Percentiles rank a stretch among this genome's conserved stretches.
Conservation (phyloP, 2,113 vertebrate genomes). For the Poeciliopsis prolifica region DNA sequence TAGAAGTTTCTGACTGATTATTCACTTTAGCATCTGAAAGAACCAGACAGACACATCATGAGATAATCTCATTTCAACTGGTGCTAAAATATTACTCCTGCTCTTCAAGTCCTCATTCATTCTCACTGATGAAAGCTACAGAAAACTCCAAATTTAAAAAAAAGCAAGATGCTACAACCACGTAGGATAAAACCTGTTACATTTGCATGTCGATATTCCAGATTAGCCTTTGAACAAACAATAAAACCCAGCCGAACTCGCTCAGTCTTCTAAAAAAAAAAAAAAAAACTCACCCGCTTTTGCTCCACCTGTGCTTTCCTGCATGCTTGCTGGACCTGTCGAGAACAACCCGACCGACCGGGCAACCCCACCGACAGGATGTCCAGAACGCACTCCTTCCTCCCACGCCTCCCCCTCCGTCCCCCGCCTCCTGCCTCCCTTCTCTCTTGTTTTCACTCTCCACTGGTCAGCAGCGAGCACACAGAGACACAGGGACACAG, state of each 20-base stretch:
- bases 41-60: slow-evolving; percentile 73
- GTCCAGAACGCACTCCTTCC: slow-evolving; percentile 48
- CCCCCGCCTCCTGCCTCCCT: neutral
- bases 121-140: neutral
- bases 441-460: neutral
- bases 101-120: neutral
- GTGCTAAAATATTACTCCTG: neutral
- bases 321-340: slow-evolving; percentile 71
- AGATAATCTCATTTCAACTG: slow-evolving; percentile 36
- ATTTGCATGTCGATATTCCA: neutral
- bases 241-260: slow-evolving; percentile 23
- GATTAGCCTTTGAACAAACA: neutral
- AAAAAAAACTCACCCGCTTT: slow-evolving; percentile 72
- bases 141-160: neutral
- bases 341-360: slow-evolving; percentile 34
- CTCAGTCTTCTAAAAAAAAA: slow-evolving; percentile 2
- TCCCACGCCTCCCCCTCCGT: slow-evolving; percentile 39
- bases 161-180: neutral
- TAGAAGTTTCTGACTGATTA: slow-evolving; percentile 96
- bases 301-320: slow-evolving; percentile 73
- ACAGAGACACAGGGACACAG: slow-evolving; percentile 61
- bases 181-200: neutral
- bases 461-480: neutral
- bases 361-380: slow-evolving; percentile 59
- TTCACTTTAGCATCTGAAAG: slow-evolving; percentile 97